phyloP scores from a whole-genome alignment of 2,797 vertebrate species.

The Muraenolepis orangiensis region DNA sequence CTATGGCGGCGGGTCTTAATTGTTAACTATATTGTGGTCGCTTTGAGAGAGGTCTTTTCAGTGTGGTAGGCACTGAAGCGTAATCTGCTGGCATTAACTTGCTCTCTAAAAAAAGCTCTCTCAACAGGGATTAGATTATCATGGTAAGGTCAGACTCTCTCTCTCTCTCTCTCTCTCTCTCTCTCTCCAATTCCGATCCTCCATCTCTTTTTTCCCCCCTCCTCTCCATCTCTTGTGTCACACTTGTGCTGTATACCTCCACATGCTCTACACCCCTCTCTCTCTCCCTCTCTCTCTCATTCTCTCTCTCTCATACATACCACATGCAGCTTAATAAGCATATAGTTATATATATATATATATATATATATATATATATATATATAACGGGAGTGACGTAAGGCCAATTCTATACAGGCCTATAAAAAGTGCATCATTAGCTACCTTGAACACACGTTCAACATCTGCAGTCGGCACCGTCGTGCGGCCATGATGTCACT shows the following conservation, averaged over 20 bases:
- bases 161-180: constrained; percentile 55
- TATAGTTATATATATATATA: neutral
- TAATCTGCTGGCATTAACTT: constrained; percentile 82
- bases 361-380: neutral
- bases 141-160: constrained; percentile 75
- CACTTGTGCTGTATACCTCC: no score
- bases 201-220: no score
- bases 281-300: neutral
- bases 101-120: constrained; percentile 84
- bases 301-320: neutral
- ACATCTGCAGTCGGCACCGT: neutral
- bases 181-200: constrained; percentile 34
- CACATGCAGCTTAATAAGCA: neutral
- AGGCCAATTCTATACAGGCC: neutral
- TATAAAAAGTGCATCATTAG: neutral
- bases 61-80: constrained; percentile 71
- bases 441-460: neutral
- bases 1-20: neutral
- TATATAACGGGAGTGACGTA: neutral
- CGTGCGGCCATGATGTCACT: neutral
- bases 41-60: constrained; percentile 46
- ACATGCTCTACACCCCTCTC: neutral
- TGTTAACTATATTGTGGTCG: constrained; percentile 11
- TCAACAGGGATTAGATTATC: constrained; percentile 82
- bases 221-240: no score